Conservation (phyloP, 2,888 invertebrate species). For the Pandemis heparana region DNA sequence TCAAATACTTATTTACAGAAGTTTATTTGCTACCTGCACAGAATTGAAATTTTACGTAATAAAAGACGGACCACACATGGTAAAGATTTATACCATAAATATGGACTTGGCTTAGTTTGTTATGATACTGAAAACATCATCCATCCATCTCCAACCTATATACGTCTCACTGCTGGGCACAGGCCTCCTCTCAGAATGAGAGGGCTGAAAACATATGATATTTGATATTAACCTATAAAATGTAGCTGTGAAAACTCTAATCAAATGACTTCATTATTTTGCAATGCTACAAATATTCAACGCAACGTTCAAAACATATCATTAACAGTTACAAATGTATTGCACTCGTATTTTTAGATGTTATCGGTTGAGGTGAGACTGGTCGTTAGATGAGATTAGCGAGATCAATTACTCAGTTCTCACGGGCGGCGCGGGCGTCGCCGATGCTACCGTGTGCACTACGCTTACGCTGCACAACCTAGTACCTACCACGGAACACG, state of each 20-base stretch:
- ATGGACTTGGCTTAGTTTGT: too few relatives aligned
- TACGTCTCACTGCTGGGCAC: too few relatives aligned
- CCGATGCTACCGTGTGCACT: constrained; percentile 47
- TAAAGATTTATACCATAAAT: too few relatives aligned
- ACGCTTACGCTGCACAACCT: constrained; percentile 33
- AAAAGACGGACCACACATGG: background rate
- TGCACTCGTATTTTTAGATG: constrained; percentile 35
- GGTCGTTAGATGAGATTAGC: constrained; percentile 73
- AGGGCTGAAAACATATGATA: too few relatives aligned
- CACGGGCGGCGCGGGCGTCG: constrained; percentile 62
- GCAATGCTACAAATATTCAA: constrained; percentile 8
- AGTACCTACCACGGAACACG: constrained; percentile 33
- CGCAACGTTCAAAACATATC: constrained; percentile 23
- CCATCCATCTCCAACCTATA: too few relatives aligned
- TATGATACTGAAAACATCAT: too few relatives aligned
- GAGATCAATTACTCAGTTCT: constrained; percentile 79
- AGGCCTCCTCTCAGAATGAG: too few relatives aligned
- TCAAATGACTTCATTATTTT: background rate
- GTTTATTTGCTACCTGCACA: background rate
- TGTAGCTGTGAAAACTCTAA: background rate
- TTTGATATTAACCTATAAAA: too few relatives aligned
- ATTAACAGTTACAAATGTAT: constrained; percentile 34
- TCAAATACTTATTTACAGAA: too few relatives aligned
- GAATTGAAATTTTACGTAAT: background rate
- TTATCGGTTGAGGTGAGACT: constrained; percentile 37